Conservation (phyloP, 1,140 invertebrate species). For the Brachionus paranguensis region DNA sequence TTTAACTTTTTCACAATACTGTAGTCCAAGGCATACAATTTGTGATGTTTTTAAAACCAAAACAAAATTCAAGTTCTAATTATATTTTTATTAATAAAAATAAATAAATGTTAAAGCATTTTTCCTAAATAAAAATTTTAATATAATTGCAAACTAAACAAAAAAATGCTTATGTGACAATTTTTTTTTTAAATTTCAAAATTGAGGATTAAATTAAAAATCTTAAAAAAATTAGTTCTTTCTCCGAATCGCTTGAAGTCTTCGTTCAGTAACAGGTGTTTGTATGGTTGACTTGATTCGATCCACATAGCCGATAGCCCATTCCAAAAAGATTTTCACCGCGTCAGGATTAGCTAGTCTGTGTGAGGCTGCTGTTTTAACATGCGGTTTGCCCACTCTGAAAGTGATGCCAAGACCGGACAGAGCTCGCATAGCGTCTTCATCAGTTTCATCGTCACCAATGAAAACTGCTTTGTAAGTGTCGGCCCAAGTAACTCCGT, state of each 20-base stretch:
- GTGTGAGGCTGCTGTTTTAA: slow-evolving; percentile 21
- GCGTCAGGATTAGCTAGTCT: slow-evolving; percentile 23
- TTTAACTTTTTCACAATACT: too few relatives aligned
- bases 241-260: not conserved
- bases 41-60: too few relatives aligned
- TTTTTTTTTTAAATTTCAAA: not conserved
- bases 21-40: too few relatives aligned
- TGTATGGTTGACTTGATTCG: not conserved
- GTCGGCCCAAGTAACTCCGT: slow-evolving; percentile 83
- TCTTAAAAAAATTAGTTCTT: not conserved
- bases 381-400: slow-evolving; percentile 59
- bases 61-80: not conserved
- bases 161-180: not conserved
- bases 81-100: not conserved
- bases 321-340: slow-evolving; percentile 29
- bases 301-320: slow-evolving; percentile 23
- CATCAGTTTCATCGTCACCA: slow-evolving; percentile 80
- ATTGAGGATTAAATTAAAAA: not conserved
- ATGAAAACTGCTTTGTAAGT: slow-evolving; percentile 80
- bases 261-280: not conserved
- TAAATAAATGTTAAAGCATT: not conserved
- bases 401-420: slow-evolving; percentile 76
- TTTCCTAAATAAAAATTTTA: not conserved
- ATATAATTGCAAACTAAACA: not conserved
- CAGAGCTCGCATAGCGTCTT: slow-evolving; percentile 78